Percentiles rank a stretch among this genome's conserved stretches.
Conservation (phyloP, 2,888 invertebrate species). For the Pristionchus exspectatus region DNA sequence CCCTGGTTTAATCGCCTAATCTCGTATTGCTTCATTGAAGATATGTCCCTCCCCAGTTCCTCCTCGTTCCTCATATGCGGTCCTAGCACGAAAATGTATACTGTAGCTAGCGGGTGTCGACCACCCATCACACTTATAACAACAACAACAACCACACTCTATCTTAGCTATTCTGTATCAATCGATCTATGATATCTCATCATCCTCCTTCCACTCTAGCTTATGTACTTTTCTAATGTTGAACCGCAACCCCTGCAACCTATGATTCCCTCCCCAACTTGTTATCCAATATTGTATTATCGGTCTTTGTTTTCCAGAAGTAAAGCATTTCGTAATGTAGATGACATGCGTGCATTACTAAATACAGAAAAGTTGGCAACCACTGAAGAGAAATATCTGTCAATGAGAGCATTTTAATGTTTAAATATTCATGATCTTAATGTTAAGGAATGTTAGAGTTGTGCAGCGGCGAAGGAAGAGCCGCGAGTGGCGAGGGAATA, state of each 20-base stretch:
- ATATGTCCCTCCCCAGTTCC: not conserved
- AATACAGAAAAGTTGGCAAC: not conserved
- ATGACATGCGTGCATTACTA: not conserved
- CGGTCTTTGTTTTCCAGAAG: conserved; percentile 19
- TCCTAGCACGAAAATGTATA: conserved; percentile 30
- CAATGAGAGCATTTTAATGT: too few relatives aligned
- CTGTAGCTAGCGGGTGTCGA: not conserved
- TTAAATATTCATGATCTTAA: not conserved
- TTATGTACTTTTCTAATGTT: conserved; percentile 33
- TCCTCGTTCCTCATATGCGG: not conserved
- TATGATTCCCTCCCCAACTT: conserved; percentile 15
- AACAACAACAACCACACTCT: not conserved
- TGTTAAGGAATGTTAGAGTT: too few relatives aligned
- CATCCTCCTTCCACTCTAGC: not conserved
- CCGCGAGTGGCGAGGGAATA: too few relatives aligned
- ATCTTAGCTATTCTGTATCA: not conserved
- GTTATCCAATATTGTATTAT: not conserved
- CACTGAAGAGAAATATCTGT: too few relatives aligned
- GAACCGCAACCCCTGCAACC: not conserved
- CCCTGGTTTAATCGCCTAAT: not conserved
- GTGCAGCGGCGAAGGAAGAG: too few relatives aligned
- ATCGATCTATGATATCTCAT: conserved; percentile 4
- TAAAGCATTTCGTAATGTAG: not conserved
- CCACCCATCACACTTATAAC: too few relatives aligned
- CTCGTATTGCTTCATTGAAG: not conserved